Conservation (phyloP, 2,113 vertebrate species). For the Garra rufa region DNA sequence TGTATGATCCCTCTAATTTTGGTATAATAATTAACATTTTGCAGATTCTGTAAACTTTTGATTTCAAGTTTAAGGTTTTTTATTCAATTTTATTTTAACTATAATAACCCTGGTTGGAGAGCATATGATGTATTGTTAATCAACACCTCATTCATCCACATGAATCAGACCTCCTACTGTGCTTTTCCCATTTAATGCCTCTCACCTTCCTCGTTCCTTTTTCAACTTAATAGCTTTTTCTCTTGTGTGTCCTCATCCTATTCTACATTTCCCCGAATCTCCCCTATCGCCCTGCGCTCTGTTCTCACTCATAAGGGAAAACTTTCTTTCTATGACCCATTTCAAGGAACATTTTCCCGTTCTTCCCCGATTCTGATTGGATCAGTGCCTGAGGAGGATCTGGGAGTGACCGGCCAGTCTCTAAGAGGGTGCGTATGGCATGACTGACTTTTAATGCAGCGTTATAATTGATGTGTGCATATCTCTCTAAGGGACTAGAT, state of each 20-base stretch:
- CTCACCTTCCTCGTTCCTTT: neutral
- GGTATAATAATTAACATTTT: too few species aligned
- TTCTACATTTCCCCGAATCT: conserved; percentile 20
- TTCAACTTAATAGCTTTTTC: neutral
- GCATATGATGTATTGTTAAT: neutral
- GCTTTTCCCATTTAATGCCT: conserved; percentile 27
- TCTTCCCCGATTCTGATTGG: conserved; percentile 13
- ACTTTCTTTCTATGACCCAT: conserved; percentile 1
- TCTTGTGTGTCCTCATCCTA: neutral
- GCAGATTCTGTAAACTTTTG: too few species aligned
- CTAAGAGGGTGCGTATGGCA: conserved; percentile 34
- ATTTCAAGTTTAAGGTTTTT: too few species aligned
- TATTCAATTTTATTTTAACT: too few species aligned
- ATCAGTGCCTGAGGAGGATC: conserved; percentile 33
- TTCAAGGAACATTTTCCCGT: neutral
- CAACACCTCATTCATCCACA: neutral
- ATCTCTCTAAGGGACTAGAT: conserved; percentile 59
- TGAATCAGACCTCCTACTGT: conserved; percentile 42
- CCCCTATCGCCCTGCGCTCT: neutral
- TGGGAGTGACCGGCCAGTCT: conserved; percentile 15
- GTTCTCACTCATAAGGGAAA: conserved; percentile 10
- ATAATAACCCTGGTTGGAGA: neutral
- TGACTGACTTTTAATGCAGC: conserved; percentile 56
- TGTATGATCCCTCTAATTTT: too few species aligned
- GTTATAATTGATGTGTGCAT: conserved; percentile 68